phyloP scores from a whole-genome alignment of 2,113 vertebrate species.

The Phoenicopterus ruber region DNA sequence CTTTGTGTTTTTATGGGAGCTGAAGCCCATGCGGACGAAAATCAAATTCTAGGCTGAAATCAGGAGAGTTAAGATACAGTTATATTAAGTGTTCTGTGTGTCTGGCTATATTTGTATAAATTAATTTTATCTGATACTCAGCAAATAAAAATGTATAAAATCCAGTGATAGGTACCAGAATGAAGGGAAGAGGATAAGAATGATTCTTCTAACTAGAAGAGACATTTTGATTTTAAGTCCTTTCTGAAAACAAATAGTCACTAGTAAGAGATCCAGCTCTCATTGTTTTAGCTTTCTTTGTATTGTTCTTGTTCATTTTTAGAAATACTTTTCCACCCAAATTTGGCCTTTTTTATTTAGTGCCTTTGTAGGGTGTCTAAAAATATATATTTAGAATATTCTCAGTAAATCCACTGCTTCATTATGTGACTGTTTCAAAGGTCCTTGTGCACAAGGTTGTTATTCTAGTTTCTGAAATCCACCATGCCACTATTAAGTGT shows the following conservation, averaged over 20 bases:
- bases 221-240: constrained; percentile 33
- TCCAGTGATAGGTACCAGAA: neutral
- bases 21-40: neutral
- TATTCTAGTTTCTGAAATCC: neutral
- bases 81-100: constrained; percentile 14
- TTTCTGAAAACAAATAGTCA: constrained; percentile 61
- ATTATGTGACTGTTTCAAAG: neutral
- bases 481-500: neutral
- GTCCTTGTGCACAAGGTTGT: neutral
- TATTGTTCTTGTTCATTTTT: neutral
- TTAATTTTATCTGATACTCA: constrained; percentile 6
- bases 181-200: neutral
- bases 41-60: constrained; percentile 29
- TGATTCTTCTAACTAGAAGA: neutral
- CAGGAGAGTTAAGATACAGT: constrained; percentile 26
- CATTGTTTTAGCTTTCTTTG: constrained; percentile 1
- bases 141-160: constrained; percentile 32
- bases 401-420: neutral
- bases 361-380: neutral
- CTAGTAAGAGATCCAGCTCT: constrained; percentile 5
- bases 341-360: neutral
- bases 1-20: neutral
- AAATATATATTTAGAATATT: neutral
- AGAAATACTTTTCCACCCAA: constrained; percentile 2
- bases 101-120: constrained; percentile 34